phyloP scores from a whole-genome alignment of 2,113 vertebrate species.

The Pseudonaja textilis region DNA sequence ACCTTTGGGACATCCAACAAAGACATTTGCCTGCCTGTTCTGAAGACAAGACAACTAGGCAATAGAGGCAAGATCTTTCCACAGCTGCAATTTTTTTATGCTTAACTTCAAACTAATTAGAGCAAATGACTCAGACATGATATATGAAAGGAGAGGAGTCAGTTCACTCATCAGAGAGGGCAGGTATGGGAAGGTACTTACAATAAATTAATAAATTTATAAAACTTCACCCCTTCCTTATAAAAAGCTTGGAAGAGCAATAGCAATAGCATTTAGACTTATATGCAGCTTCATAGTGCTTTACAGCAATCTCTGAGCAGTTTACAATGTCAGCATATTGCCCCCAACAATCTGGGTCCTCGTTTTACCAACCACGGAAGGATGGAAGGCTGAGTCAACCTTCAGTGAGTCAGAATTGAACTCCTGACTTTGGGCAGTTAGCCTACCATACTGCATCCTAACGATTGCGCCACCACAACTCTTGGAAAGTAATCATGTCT shows the following conservation, averaged over 20 bases:
- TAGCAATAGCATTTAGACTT: background rate
- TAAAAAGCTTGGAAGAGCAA: background rate
- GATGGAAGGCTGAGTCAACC: background rate
- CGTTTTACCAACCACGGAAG: background rate
- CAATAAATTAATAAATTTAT: background rate
- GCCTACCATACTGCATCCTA: background rate
- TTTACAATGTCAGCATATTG: background rate
- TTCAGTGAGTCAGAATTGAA: background rate
- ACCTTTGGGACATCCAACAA: background rate
- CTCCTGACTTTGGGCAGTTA: background rate
- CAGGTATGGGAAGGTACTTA: too few relatives aligned
- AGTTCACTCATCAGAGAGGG: background rate
- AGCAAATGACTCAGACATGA: background rate
- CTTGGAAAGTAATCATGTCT: background rate
- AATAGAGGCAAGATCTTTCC: background rate
- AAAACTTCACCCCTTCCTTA: background rate
- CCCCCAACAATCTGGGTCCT: background rate
- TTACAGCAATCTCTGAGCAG: background rate
- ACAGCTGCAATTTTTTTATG: background rate
- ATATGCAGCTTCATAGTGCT: too few relatives aligned
- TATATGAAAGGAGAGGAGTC: background rate
- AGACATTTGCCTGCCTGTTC: background rate
- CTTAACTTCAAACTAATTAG: background rate
- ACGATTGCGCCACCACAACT: background rate
- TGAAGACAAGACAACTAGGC: background rate